Base-by-base conservation (phyloP, 2,113 vertebrate genomes). In the Ibidorhyncha struthersii region DNA sequence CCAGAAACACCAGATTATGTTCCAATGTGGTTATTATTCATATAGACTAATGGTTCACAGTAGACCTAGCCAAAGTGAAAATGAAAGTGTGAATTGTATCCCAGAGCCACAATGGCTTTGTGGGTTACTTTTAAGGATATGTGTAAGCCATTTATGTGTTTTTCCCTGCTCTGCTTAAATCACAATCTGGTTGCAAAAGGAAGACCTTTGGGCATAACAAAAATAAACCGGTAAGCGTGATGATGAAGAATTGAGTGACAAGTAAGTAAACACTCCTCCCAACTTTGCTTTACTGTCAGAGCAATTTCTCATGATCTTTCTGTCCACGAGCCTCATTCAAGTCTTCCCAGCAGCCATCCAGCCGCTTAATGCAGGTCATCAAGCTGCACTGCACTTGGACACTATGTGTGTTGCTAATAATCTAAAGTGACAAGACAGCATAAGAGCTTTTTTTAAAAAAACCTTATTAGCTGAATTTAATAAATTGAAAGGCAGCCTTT, bases 361-460 rank as follows among this genome's bases (percentile, higher is more conserved):
- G 69, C 50, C 88, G 65, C 69, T 92, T 89, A 90, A 43, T 40
- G 36, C 72, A 79, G 82, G 69, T 84, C 94, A 82, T 29, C 41
- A 79, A 67, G 59, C 74, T 81, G 65, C 43, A 5, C 71, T 77
- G 84, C 59, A 25, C 61, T 89, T 66, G 72, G 50, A 40, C 65
- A 76, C 30, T 7, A 62, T 10, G 40, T 52, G n/a, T 79, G 62
- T 55, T 62, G 38, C 27, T 81, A 90, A 94, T 95, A 95, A 97
- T 94, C 23, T 52, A 29, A 97, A 95, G 86, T 74, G 95, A 96
- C 95, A 96, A 41, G 81, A 32, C 16, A 91, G 73, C n/a, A 38
- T 6, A 80, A 86, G 50, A 77, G 32, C 10, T 71, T 91, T 88
- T 82, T 45, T 43, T 50, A n/a, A n/a, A n/a, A n/a, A n/a, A n/a